phyloP scores from a whole-genome alignment of 2,113 vertebrate species.

The Xiphophorus hellerii region DNA sequence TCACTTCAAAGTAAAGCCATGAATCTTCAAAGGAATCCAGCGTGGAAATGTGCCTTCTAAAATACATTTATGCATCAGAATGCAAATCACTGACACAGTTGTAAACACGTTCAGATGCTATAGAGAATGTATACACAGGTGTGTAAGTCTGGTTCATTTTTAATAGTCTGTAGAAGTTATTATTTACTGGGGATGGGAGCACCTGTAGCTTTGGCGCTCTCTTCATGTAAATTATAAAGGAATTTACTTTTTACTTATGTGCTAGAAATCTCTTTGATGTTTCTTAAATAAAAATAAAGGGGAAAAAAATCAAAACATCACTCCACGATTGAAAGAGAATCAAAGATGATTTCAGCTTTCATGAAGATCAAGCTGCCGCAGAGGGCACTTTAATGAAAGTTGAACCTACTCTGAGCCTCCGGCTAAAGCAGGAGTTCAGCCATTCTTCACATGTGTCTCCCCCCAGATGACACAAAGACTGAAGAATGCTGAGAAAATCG shows the following conservation, averaged over 20 bases:
- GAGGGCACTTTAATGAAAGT: constrained; percentile 45
- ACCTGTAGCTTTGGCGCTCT: constrained; percentile 26
- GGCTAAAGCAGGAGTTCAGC: constrained; percentile 19
- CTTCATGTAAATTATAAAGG: constrained; percentile 7
- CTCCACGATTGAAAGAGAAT: constrained; percentile 36
- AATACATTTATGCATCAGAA: constrained; percentile 43
- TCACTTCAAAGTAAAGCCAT: constrained; percentile 46
- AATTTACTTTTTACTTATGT: constrained; percentile 22
- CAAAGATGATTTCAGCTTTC: constrained; percentile 46
- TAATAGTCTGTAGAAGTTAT: constrained; percentile 2
- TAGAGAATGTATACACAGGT: constrained; percentile 7
- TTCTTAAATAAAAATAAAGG: constrained; percentile 46
- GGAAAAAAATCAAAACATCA: constrained; percentile 7
- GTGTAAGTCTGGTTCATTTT: constrained; percentile 9
- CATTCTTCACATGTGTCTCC: constrained; percentile 10
- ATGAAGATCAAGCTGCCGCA: constrained; percentile 42
- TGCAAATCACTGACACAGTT: constrained; percentile 28
- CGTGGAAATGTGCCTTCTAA: constrained; percentile 47
- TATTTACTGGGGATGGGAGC: neutral
- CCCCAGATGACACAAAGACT: constrained; percentile 35
- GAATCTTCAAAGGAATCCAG: constrained; percentile 46
- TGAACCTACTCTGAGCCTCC: constrained; percentile 24
- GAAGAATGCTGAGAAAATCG: constrained; percentile 26
- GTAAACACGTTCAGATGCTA: constrained; percentile 14
- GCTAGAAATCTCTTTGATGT: constrained; percentile 34